Evolutionary conservation across 2,888 invertebrate species (phyloP), one percentile per base, ranked within the genome.

Genomic region (Drosophila maculinotata): DNA sequence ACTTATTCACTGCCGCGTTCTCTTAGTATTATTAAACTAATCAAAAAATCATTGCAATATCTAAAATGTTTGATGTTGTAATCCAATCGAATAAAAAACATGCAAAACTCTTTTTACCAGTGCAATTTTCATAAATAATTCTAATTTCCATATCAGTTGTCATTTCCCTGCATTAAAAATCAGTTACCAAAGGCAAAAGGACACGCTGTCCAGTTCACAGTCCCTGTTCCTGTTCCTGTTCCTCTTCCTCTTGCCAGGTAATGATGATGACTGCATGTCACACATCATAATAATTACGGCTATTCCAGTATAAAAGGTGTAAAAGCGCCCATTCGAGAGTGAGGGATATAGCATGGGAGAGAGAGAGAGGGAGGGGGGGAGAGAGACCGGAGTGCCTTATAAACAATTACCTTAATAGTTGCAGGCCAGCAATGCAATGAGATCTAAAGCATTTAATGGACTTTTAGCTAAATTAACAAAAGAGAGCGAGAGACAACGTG

Each of bases 381-480:
- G 15, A 7, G 20, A 3, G 9, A 15, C 10, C n/a, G 35, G 26
- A 17, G 47, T 48, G 48, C 44, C 69, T 66, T 75, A 60, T 49
- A 72, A 69, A 78, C 72, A 87, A 87, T 79, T 85, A 76, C 71
- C 42, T 66, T 78, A 85, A 84, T 76, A 80, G 75, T 31, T 15
- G 38, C 57, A 63, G 59, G 31, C 25, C 52, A 17, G 45, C 38
- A 44, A 58, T 56, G 56, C 69, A 68, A 71, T 71, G 78, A 68
- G 69, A 87, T 79, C 69, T 67, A 58, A 69, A 86, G 52, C 78
- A 73, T 76, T 76, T 74, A 85, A 84, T 88, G 86, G 72, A 83
- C 88, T 88, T 78, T 88, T 76, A 83, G 87, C 76, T 83, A 85
- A 83, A 83, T 83, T 87, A 83, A 85, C 79, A 76, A 76, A 83